phyloP scores from a whole-genome alignment of 1,140 invertebrate species.

The Ips typographus region DNA sequence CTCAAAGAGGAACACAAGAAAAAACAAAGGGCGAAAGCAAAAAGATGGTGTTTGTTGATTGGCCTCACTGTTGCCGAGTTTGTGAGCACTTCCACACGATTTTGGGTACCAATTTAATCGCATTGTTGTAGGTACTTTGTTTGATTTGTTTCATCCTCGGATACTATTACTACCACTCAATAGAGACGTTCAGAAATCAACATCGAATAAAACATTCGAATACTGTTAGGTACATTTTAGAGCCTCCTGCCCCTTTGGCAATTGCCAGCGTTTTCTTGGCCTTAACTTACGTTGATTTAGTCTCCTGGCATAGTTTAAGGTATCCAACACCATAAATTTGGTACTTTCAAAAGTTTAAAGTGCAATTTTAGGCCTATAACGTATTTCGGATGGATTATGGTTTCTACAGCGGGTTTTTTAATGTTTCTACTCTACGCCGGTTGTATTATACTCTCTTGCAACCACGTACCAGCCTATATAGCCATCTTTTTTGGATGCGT shows the following conservation, averaged over 20 bases:
- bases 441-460: neutral
- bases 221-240: conserved; percentile 9
- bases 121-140: conserved; percentile 19
- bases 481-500: conserved; percentile 17
- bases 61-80: conserved; percentile 15
- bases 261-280: conserved; percentile 14
- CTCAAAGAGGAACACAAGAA: neutral
- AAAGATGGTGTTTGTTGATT: conserved; percentile 18
- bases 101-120: neutral
- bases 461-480: neutral
- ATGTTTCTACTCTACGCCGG: conserved; percentile 25
- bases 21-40: conserved; percentile 1
- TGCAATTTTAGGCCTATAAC: conserved; percentile 8
- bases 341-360: neutral
- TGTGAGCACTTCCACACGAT: conserved; percentile 4
- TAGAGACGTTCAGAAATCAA: conserved; percentile 4
- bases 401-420: conserved; percentile 14
- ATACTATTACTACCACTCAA: neutral
- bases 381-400: conserved; percentile 29
- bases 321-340: neutral
- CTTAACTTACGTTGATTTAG: conserved; percentile 16
- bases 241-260: conserved; percentile 10
- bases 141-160: conserved; percentile 16
- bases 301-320: conserved; percentile 14
- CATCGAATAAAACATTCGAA: neutral